Conservation (phyloP, 2,113 vertebrate genomes). For the Pituophis catenifer region DNA sequence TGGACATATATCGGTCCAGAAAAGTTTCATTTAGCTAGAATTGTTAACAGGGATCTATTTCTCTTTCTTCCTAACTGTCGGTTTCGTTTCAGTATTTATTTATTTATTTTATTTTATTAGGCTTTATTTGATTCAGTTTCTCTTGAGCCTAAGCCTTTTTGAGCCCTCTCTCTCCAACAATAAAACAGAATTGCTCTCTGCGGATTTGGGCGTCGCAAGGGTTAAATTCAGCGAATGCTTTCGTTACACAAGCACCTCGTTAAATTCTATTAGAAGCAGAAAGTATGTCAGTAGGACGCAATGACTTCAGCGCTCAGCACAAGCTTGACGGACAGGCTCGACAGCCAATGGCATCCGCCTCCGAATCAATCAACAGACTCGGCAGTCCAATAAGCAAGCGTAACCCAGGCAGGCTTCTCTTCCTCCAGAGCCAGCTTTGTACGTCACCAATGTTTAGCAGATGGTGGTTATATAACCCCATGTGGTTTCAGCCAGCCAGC, state of each 20-base stretch:
- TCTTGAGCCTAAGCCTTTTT: background rate
- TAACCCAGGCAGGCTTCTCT: background rate
- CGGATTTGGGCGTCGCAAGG: background rate
- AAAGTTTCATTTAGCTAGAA: background rate
- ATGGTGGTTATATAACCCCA: conserved; percentile 53
- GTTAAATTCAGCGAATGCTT: background rate
- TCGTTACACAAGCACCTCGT: conserved; percentile 45
- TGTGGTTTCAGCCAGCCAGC: background rate
- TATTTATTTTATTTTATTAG: background rate
- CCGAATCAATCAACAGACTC: background rate
- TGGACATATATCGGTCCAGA: background rate
- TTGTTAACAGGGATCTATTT: background rate
- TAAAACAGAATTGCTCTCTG: background rate
- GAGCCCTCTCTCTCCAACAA: background rate
- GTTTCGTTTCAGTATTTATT: background rate
- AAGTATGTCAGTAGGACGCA: conserved; percentile 66
- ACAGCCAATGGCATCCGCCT: background rate
- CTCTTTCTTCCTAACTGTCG: background rate
- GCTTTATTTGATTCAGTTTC: background rate
- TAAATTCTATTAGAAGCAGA: conserved; percentile 31
- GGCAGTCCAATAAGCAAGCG: background rate
- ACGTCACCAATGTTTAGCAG: conserved; percentile 17
- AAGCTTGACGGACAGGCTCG: background rate
- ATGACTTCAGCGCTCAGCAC: conserved; percentile 25
- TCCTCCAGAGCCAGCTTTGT: background rate